phyloP scores from a whole-genome alignment of 2,113 vertebrate genomes.

The Willisornis vidua region DNA sequence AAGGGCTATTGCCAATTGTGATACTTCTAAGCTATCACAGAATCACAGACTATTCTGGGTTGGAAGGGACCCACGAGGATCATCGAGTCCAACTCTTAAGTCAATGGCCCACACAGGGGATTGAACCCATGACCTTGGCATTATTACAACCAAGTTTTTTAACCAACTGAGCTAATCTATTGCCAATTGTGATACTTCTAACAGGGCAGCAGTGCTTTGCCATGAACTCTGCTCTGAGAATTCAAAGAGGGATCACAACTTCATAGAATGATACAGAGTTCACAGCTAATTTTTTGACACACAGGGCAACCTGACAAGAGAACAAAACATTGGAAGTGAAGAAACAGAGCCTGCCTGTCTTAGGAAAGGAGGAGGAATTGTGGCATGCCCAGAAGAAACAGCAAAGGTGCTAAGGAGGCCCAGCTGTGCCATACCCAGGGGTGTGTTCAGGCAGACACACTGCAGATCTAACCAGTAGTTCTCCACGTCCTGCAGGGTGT shows the following conservation, averaged over 20 bases:
- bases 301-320: background rate
- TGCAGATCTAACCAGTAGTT: constrained; percentile 96
- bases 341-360: background rate
- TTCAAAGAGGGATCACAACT: background rate
- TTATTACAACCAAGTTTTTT: too few relatives aligned
- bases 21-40: background rate
- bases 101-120: too few relatives aligned
- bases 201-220: background rate
- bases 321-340: background rate
- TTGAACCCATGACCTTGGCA: too few relatives aligned
- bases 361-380: background rate
- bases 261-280: background rate
- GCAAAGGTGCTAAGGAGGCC: background rate
- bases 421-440: constrained; percentile 77
- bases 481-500: constrained; percentile 84
- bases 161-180: background rate
- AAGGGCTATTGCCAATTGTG: background rate
- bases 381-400: background rate
- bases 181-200: background rate
- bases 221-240: background rate
- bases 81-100: too few relatives aligned
- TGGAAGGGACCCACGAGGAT: too few relatives aligned
- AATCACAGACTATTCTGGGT: too few relatives aligned
- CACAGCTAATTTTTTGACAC: background rate
- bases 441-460: constrained; percentile 95